Evolutionary conservation across 1,140 invertebrate species (phyloP), one percentile per base, ranked within the genome.

Genomic region (Zaprionus capensis): DNA sequence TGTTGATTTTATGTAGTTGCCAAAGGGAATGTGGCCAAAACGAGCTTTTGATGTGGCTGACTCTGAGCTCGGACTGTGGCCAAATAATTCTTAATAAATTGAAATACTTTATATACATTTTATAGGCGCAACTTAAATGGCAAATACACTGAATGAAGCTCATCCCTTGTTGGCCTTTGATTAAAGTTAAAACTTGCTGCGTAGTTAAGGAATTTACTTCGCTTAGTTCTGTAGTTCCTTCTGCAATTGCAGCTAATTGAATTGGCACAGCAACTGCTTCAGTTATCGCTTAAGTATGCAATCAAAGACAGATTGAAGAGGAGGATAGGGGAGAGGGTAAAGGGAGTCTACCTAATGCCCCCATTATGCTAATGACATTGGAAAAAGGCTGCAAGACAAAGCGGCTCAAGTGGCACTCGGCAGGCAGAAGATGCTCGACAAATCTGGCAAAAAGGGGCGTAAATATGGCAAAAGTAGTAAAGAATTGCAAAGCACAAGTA

Each of bases 301-400:
- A 88, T 87, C 83, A 86, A 70, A 49, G 74, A 56, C 49, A 76
- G 49, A 36, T 31, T 38, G 51, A 34, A 67, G 22, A 4, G 17
- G 5, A 5, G 17, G 7, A 34, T 7, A 11, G 7, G 49, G 34
- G 15, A 31, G 53, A 26, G 0, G 9, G 49, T 1, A 31, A 51
- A 53, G 2, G 31, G 31, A 9, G 31, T 26, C 76, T 76, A 90
- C 84, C 84, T 90, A 88, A 87, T 90, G 85, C 74, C 85, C 84
- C 85, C 81, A 88, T 88, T 88, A 88, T 90, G 84, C 85, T 84
- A 88, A 88, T 88, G 85, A 83, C 81, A 88, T 81, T 80, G 84
- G 64, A 78, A 80, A 72, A 68, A 69, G 68, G 68, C 44, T 31
- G 53, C 15, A 15, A 74, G 64, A 65, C 59, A 81, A 71, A 56